Base-by-base conservation (phyloP, 2,888 invertebrate genomes). In the Silvanus unidentatus region DNA sequence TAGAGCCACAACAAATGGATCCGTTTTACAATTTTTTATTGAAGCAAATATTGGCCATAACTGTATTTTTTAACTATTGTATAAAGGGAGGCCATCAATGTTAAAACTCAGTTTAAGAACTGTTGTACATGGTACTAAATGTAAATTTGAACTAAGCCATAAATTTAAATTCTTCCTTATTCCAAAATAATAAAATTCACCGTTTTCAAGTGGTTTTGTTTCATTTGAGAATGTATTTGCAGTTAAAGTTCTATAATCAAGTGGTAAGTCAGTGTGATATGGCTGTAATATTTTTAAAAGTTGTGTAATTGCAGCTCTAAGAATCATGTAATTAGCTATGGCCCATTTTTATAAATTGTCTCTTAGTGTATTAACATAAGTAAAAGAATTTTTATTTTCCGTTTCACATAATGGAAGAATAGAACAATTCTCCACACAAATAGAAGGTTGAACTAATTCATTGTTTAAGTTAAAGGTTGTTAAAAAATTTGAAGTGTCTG, bases 201-300 rank as follows among this genome's bases (percentile, higher is more conserved):
- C 47, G 13, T 28, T 47, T 36, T 47, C 47, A 22, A 47, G 27
- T 11, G 37, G 10, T 27, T 35, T 42, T 10, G n/a, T 42, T 11
- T 10, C 14, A 29, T 28, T 40, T 38, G 29, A 28, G 22, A 13
- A 42, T 4, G 42, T 44, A 38, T 45, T 50, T 36, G 39, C 16
- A 35, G 50, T 36, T 44, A 53, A 45, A 6, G 50, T 50, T 36
- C 47, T 30, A 36, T 44, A 40, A 40, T 53, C 49, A 45, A 48
- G 40, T 14, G 49, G 47, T 16, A 53, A 39, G 37, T 47, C 44
- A 37, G 48, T 42, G 36, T 50, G 50, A 41, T 45, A 37, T 13
- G 49, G 46, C 29, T 39, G 8, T 13, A 45, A 16, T 37, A 48
- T 40, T 39, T 45, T 44, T 2, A 49, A 34, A 12, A 52, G 40